Evolutionary conservation across 1,140 invertebrate genomes (phyloP).

Genomic region (Cherax destructor): DNA sequence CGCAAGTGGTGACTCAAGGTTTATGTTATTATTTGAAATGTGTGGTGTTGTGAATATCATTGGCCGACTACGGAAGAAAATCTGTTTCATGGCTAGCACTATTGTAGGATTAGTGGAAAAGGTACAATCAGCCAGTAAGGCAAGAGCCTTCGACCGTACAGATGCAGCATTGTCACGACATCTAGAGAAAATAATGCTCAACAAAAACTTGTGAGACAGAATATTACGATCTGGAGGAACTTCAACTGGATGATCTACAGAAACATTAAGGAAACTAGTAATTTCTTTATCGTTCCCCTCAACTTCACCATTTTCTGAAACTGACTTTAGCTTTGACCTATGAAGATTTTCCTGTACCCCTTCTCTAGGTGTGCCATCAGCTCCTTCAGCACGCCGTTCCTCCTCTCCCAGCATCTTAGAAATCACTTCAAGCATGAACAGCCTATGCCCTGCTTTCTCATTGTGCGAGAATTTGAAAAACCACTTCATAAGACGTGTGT

Average conservation of each 20-base stretch:
- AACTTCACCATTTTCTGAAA: constrained; percentile 33
- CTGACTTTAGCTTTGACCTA: constrained; percentile 64
- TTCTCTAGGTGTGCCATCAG: neutral
- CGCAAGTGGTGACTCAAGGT: constrained; percentile 70
- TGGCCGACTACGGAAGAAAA: constrained; percentile 76
- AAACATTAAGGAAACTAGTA: constrained; percentile 39
- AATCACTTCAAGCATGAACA: constrained; percentile 78
- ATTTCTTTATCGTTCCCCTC: constrained; percentile 65
- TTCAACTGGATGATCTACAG: constrained; percentile 56
- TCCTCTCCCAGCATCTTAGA: constrained; percentile 76
- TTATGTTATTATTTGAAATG: constrained; percentile 64
- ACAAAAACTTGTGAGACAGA: constrained; percentile 76
- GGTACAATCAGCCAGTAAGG: constrained; percentile 77
- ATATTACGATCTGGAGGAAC: constrained; percentile 63
- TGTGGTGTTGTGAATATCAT: constrained; percentile 59
- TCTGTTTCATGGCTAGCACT: constrained; percentile 75
- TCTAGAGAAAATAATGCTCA: constrained; percentile 77
- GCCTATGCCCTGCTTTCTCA: constrained; percentile 77
- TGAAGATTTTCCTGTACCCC: neutral
- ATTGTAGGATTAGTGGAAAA: constrained; percentile 74
- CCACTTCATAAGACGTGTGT: constrained; percentile 76
- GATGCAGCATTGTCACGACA: constrained; percentile 79
- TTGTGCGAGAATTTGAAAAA: constrained; percentile 78
- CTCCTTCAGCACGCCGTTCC: constrained; percentile 70
- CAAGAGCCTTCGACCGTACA: constrained; percentile 80